Base-by-base conservation (phyloP, 2,888 invertebrate species). In the Cecidostiba fungosa region DNA sequence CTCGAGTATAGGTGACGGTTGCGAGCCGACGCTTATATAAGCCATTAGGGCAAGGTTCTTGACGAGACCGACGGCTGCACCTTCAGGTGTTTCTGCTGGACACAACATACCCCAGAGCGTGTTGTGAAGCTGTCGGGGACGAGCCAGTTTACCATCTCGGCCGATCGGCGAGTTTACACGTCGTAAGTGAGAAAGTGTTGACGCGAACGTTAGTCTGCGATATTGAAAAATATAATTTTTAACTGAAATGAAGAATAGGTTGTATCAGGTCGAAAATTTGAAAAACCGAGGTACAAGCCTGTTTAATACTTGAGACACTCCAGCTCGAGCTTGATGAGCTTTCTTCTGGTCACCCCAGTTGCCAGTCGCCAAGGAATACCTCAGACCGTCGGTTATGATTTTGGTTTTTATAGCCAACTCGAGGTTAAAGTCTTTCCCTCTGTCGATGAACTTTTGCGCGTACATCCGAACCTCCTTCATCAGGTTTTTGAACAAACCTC, bases 331-430 rank as follows among this genome's bases (percentile, higher is more conserved):
- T 94, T 99, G 98, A 96, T 99, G 99, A 83, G 99, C 99, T 93
- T 99, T 99, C 94, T 99, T 99, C 94, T 99, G 99, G 93, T 99
- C 99, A 74, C 99, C 99, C 99, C 99, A 99, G 94, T 99, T 99
- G 50, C 99, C 99, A 36, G 99, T 99, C 89, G 99, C 99, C 90
- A 99, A 95, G 0, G 99, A 99, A 92, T 99, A 99, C 89, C 99
- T 95, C 82, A 99, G 94, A 36, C 99, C 99, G 93, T 99, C 99
- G 0, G 99, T 99, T 86, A 99, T 99, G 83, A 99, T 98, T 92
- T 99, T 97, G 0, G 99, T 99, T 94, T 99, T 99, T 82, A 99
- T 99, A 32, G 98, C 98, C 86, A 98, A 94, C 93, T 99, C 99
- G 89, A 99, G 94, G 94, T 99, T 99, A 93, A 99, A 99, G 93